These are phyloP conservation scores for Drosophila niveifrons DNA, from an alignment of 2,888 invertebrate genomes.

Conservation along the genomic window DNA sequence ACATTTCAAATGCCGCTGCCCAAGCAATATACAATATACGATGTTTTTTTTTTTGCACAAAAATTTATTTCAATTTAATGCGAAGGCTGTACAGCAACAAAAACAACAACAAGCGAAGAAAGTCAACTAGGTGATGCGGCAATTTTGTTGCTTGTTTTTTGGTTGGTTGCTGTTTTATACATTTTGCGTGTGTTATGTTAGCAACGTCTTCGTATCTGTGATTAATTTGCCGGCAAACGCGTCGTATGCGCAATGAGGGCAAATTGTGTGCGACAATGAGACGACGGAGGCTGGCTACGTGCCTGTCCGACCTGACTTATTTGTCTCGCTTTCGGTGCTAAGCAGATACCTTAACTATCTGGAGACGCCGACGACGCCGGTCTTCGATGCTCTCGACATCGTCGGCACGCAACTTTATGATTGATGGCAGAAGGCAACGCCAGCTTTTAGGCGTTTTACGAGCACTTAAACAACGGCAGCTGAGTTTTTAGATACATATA, in stretches of 20 bases:
- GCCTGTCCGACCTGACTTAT: conserved; percentile 41
- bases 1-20: conserved; percentile 10
- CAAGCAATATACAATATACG: not conserved
- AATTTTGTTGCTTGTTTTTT: conserved; percentile 18
- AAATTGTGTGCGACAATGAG: conserved; percentile 32
- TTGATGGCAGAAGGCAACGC: conserved; percentile 65
- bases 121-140: conserved; percentile 57
- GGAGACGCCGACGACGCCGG: no score
- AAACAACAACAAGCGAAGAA: conserved; percentile 10
- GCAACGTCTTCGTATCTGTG: conserved; percentile 39
- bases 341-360: conserved; percentile 39
- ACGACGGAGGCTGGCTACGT: not conserved
- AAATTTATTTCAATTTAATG: conserved; percentile 42
- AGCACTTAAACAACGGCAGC: conserved; percentile 52
- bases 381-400: not conserved
- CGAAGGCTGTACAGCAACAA: conserved; percentile 3
- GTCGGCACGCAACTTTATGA: conserved; percentile 48
- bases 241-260: conserved; percentile 65
- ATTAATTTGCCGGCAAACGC: conserved; percentile 66
- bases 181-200: no score
- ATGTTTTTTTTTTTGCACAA: conserved; percentile 29
- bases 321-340: conserved; percentile 61
- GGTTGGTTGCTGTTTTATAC: not conserved
- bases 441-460: conserved; percentile 72
- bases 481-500: conserved; percentile 61